A percentile compares a stretch with the other conserved stretches of the same genome.
Conservation (phyloP, 2,113 vertebrate genomes). For the Microtus oregoni region DNA sequence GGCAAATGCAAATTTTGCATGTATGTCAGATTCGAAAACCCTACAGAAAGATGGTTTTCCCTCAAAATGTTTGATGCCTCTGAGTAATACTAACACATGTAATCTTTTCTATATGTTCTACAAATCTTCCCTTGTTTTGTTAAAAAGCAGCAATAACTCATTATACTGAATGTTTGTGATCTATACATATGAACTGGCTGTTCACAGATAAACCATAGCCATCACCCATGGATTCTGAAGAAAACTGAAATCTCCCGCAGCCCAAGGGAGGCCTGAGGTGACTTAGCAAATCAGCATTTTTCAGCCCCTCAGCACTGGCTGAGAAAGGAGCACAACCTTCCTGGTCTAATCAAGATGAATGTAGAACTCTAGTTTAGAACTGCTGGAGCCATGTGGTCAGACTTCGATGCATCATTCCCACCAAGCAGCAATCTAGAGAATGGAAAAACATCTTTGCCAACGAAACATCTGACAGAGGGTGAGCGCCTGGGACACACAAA, state of each 20-base stretch:
- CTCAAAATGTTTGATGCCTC: neutral
- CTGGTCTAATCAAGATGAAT: neutral
- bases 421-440: neutral
- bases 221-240: neutral
- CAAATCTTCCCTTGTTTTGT: neutral
- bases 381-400: neutral
- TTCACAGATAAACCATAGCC: neutral
- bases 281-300: neutral
- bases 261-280: neutral
- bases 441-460: neutral
- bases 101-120: neutral
- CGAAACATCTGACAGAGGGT: neutral
- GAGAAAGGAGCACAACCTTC: neutral
- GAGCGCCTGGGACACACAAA: neutral
- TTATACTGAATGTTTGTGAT: neutral
- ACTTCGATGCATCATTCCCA: neutral
- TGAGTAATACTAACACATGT: neutral
- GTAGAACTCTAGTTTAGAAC: neutral
- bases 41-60: neutral
- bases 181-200: neutral
- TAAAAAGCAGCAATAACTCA: neutral
- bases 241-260: neutral
- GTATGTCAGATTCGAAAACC: constrained; percentile 8
- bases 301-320: neutral
- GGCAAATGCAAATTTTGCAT: neutral